Percentiles rank a stretch among this genome's conserved stretches.
These are phyloP conservation scores for Diaphora mendica DNA, from an alignment of 2,888 invertebrate species.

Conservation along the genomic window DNA sequence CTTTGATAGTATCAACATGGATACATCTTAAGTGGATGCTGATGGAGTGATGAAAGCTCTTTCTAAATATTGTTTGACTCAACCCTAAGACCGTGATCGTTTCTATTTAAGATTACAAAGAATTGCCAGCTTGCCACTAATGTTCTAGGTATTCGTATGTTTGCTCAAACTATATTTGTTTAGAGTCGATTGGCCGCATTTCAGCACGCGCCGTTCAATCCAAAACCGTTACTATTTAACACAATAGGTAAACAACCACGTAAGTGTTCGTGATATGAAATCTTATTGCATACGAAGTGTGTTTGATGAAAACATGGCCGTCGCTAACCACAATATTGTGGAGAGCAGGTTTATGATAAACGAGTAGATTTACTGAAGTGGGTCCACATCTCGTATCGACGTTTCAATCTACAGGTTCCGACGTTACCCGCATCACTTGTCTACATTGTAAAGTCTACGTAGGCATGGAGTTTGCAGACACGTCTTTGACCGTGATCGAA, in stretches of 20 bases:
- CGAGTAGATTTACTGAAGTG: slow-evolving; percentile 53
- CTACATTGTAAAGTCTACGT: slow-evolving; percentile 49
- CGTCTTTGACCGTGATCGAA: slow-evolving; percentile 46
- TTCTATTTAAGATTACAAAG: slow-evolving; percentile 61
- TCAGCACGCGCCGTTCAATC: slow-evolving; percentile 77
- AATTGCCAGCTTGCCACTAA: slow-evolving; percentile 23
- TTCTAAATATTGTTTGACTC: slow-evolving; percentile 67
- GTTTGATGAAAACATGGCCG: slow-evolving; percentile 51
- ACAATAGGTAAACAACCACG: slow-evolving; percentile 69
- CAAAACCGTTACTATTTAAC: slow-evolving; percentile 75
- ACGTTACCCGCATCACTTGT: slow-evolving; percentile 53
- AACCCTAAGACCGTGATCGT: slow-evolving; percentile 56
- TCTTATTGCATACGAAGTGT: slow-evolving; percentile 54
- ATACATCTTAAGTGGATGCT: slow-evolving; percentile 33
- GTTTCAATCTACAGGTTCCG: slow-evolving; percentile 56
- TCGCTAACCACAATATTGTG: slow-evolving; percentile 57
- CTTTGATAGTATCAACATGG: slow-evolving; percentile 15
- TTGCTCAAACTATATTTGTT: slow-evolving; percentile 74
- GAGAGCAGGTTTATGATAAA: slow-evolving; percentile 51
- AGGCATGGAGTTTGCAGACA: slow-evolving; percentile 39
- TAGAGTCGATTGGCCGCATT: slow-evolving; percentile 80
- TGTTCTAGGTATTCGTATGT: slow-evolving; percentile 47
- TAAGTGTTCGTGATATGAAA: slow-evolving; percentile 58
- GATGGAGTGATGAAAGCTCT: slow-evolving; percentile 68
- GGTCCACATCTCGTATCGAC: slow-evolving; percentile 53